Conservation (phyloP, 2,113 vertebrate species). For the Archocentrus centrarchus region DNA sequence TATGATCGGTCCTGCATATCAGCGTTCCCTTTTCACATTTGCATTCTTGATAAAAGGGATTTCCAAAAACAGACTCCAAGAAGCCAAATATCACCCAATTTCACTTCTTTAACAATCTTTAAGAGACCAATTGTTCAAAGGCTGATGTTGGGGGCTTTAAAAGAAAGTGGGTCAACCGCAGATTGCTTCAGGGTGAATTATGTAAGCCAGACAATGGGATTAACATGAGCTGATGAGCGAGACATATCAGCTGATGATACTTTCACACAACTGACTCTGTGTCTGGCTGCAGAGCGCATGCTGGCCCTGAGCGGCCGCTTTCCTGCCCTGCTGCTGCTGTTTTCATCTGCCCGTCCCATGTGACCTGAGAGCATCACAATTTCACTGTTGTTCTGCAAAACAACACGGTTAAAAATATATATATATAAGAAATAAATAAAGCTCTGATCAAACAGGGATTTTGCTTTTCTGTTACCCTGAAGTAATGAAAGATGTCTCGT, state of each 20-base stretch:
- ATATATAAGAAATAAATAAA: not conserved
- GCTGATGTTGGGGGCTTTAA: constrained; percentile 30
- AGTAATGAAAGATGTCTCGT: constrained; percentile 13
- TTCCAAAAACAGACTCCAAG: not conserved
- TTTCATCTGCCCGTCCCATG: constrained; percentile 32
- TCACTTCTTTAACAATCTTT: not conserved
- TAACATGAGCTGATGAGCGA: constrained; percentile 64
- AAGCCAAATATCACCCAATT: constrained; percentile 8
- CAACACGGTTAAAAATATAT: not conserved
- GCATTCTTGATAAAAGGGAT: not conserved
- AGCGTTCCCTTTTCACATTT: not conserved
- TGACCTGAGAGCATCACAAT: constrained; percentile 35
- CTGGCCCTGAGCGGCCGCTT: constrained; percentile 34
- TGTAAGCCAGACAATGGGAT: constrained; percentile 78
- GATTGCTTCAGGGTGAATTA: constrained; percentile 77
- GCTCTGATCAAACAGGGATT: not conserved
- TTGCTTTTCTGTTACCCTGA: constrained; percentile 7
- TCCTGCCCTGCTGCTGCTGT: constrained; percentile 30
- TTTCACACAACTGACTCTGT: constrained; percentile 67
- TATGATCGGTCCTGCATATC: not conserved
- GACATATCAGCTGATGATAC: constrained; percentile 74
- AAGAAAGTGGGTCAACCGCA: constrained; percentile 75
- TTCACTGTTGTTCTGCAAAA: constrained; percentile 35
- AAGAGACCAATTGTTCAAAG: constrained; percentile 33
- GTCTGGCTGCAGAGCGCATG: constrained; percentile 48